Base-by-base conservation (phyloP, 1,140 invertebrate genomes). In the Drosophila elegans region DNA sequence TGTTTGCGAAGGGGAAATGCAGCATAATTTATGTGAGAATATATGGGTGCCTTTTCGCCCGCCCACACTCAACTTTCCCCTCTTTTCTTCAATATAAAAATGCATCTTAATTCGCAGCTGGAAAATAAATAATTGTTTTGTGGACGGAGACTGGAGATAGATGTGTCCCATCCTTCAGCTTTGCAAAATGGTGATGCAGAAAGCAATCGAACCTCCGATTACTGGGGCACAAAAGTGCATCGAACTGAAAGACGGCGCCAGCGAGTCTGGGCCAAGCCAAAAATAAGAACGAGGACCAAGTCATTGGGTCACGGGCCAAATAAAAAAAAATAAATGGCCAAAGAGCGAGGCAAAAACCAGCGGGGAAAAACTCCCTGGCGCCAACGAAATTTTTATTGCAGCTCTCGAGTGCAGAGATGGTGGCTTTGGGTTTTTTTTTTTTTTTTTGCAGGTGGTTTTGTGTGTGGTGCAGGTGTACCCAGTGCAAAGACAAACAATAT, bases 271-370 rank as follows among this genome's bases (percentile, higher is more conserved):
- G 72, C 39, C 60, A 71, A 44, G 51, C 34, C 49, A 38, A 62
- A 69, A 76, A 75, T 63, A 51, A 45, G 80, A 49, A 71, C 66
- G 39, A 55, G 63, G 71, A 67, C 79, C 61, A 74, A 76, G 76
- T 76, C 74, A 67, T 67, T 76, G 64, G 80, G 75, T 84, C 80
- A 73, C 44, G 62, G 52, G 42, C 41, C 68, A 42, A 57, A 52
- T 44, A 63, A 46, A 39, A 46, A 39, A 56, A 32, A 60, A 54
- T 21, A 39, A 53, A 38, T 45, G 42, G 12, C 41, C 29, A n/a
- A 27, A 39, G 39, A 38, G n/a, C 6, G 29, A 1, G 29, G 61
- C 27, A 46, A 68, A 55, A 55, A 29, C 3, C 36, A 41, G 45
- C 25, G 27, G 21, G 32, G 36, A 29, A 12, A 39, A 74, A 54